Evolutionary conservation across 2,888 invertebrate species (phyloP), one percentile per base, ranked within the genome.

Genomic region (Rugalucina vietnamica): DNA sequence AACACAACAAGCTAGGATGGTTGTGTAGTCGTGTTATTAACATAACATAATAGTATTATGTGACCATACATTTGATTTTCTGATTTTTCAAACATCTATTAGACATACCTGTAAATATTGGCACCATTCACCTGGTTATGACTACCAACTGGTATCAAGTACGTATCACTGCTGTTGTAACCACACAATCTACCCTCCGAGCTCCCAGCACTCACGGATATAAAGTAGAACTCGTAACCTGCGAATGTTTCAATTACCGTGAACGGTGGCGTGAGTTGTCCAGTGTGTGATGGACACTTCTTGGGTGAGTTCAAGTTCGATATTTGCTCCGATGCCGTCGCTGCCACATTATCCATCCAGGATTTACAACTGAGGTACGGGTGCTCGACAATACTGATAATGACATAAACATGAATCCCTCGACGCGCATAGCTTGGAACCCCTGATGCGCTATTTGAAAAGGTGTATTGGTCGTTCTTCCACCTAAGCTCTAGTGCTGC

Each of bases 91-190:
- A n/a, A n/a, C n/a, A n/a, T n/a, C n/a, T n/a, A n/a, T n/a, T n/a
- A n/a, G n/a, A n/a, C n/a, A 36, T 74, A 86, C 86, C 81, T 85
- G 78, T 86, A 88, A 18, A 84, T 79, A 69, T 88, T 89, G 5
- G 70, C 73, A 0, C 89, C 89, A 74, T 84, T 71, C 4, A 81
- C 79, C 4, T 37, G n/a, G 1, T 36, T 27, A 77, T 89, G 86
- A 24, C 54, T 70, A 21, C 36, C 57, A 10, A 79, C 72, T 4
- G 49, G 69, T 4, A 80, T n/a, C 32, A 85, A 82, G 3, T 79
- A 49, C 12, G 79, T 77, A 21, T 18, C 32, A 34, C 1, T 10
- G 21, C 29, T 27, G 24, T 50, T 37, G 70, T 86, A 86, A 2
- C 79, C 79, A 65, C 86, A 86, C 18, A 57, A 32, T 27, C 65